Evolutionary conservation across 1,140 invertebrate species (phyloP).

Genomic region (Platyura marginata): DNA sequence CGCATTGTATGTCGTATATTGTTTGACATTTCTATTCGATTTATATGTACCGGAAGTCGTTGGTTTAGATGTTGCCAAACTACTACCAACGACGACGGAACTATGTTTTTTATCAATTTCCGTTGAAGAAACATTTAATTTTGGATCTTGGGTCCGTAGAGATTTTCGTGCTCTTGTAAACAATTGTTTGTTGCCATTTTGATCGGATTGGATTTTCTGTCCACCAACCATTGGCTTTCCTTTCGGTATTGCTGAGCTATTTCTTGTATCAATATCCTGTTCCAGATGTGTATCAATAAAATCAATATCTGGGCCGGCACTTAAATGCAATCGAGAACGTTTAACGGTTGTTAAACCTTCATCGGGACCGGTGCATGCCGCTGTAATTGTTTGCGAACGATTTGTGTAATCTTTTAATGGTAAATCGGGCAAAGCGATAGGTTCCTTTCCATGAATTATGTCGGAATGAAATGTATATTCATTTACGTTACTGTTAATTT

Average conservation of each 20-base stretch:
- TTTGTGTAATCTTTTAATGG: constrained; percentile 31
- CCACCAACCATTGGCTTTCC: background rate
- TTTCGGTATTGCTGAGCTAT: constrained; percentile 8
- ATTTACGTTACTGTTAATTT: background rate
- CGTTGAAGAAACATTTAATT: constrained; percentile 10
- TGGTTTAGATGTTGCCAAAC: constrained; percentile 1
- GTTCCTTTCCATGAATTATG: constrained; percentile 42
- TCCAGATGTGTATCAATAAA: constrained; percentile 53
- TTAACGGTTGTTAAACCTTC: constrained; percentile 57
- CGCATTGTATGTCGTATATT: no score
- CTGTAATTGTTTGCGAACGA: constrained; percentile 32
- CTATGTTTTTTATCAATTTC: constrained; percentile 12
- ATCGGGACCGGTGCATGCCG: constrained; percentile 56
- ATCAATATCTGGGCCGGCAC: constrained; percentile 43
- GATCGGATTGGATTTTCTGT: constrained; percentile 3
- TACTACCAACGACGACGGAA: background rate
- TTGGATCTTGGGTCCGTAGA: constrained; percentile 19
- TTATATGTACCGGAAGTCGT: constrained; percentile 2
- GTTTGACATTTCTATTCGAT: background rate
- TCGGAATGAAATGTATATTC: constrained; percentile 7
- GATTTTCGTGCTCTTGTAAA: background rate
- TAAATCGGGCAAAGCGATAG: constrained; percentile 40
- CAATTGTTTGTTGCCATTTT: constrained; percentile 12
- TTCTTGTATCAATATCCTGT: constrained; percentile 26
- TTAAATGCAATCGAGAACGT: constrained; percentile 40